Percentiles rank a stretch among this genome's conserved stretches.
Evolutionary conservation across 2,797 vertebrate species (phyloP).

Genomic region (Halcyon leucocephala): DNA sequence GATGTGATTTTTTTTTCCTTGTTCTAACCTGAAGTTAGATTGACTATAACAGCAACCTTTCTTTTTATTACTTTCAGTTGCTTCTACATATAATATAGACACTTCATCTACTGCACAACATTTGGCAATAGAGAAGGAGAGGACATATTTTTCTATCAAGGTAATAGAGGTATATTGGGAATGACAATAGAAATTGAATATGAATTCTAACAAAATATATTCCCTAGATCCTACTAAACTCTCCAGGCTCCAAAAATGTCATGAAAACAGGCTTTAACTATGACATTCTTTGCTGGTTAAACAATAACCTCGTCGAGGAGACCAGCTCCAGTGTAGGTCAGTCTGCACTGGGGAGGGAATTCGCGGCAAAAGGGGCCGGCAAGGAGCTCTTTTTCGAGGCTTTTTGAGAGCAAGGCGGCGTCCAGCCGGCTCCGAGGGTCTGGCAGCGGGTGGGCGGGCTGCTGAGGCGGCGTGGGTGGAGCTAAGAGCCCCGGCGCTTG

Average conservation of each 20-base stretch:
- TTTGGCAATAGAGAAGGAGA: neutral
- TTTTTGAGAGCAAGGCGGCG: no score
- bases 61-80: neutral
- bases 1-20: neutral
- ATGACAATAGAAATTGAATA: slow-evolving; percentile 17
- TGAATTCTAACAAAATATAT: slow-evolving; percentile 4
- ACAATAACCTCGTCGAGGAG: neutral
- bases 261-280: slow-evolving; percentile 6
- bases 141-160: neutral
- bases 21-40: neutral
- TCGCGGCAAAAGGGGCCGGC: no score
- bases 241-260: neutral
- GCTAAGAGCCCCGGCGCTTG: no score
- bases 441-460: no score
- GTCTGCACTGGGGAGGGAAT: no score
- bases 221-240: slow-evolving; percentile 4
- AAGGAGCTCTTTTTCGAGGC: no score
- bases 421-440: no score
- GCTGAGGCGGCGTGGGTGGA: no score
- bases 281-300: neutral
- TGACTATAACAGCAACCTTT: neutral
- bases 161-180: neutral
- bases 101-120: neutral
- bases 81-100: neutral
- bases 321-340: no score